Percentiles rank a stretch among this genome's conserved stretches.
These are phyloP conservation scores for Stramonita haemastoma DNA, from an alignment of 2,888 invertebrate species.

Conservation along the genomic window DNA sequence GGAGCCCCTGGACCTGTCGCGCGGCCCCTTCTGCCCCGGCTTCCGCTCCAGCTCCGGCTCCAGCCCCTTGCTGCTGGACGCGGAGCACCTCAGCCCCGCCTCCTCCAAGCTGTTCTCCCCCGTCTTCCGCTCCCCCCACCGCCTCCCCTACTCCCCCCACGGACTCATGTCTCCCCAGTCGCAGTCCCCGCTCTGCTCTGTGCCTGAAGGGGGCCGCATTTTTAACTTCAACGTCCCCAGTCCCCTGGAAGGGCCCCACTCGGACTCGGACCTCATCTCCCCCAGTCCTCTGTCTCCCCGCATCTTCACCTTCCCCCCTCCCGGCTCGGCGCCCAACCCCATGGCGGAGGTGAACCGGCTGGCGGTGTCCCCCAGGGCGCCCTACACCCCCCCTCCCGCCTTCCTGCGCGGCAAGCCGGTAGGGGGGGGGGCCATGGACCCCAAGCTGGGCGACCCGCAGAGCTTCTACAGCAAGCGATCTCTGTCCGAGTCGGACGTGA, in stretches of 20 bases:
- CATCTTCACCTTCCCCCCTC: conserved; percentile 70
- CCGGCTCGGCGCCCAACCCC: conserved; percentile 60
- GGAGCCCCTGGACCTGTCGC: conserved; percentile 58
- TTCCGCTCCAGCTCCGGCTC: conserved; percentile 43
- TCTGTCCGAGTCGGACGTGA: conserved; percentile 68
- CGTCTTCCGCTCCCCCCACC: conserved; percentile 59
- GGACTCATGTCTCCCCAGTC: conserved; percentile 55
- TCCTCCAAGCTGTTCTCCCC: conserved; percentile 60
- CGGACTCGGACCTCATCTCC: conserved; percentile 69
- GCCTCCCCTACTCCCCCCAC: conserved; percentile 64
- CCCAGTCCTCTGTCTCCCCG: conserved; percentile 72
- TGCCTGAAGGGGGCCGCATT: conserved; percentile 71
- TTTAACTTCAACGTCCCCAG: conserved; percentile 71
- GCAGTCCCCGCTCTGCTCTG: conserved; percentile 69
- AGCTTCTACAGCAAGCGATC: conserved; percentile 55
- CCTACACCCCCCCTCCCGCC: conserved; percentile 62
- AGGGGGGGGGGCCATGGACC: conserved; percentile 32
- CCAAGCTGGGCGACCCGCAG: conserved; percentile 50
- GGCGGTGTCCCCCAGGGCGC: conserved; percentile 69
- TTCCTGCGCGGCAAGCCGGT: conserved; percentile 50
- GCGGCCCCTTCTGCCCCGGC: conserved; percentile 39
- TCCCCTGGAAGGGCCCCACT: conserved; percentile 68
- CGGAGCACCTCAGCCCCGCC: conserved; percentile 46
- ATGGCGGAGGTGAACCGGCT: conserved; percentile 67
- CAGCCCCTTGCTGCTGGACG: conserved; percentile 44